Evolutionary conservation across 1,140 invertebrate genomes (phyloP), one percentile per base, ranked within the genome.

Genomic region (Vanessa tameamea): DNA sequence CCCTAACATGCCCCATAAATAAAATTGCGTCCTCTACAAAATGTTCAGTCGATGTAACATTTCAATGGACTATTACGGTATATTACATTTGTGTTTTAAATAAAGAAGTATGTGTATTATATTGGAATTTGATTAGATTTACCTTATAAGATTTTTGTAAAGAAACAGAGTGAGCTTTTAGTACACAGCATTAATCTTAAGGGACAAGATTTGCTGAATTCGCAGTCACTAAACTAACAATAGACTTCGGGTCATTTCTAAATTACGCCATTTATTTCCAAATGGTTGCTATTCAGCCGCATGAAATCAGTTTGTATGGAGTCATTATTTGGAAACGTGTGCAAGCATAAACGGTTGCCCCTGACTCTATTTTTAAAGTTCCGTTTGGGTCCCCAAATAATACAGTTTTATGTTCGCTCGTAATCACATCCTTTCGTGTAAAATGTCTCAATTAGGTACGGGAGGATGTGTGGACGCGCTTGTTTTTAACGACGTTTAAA

Each of bases 401-500:
- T 84, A 83, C 75, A 84, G 81, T 89, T 91, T 91, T 88, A 91
- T 87, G 89, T 85, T 83, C 85, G 82, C 72, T 82, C 85, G 87
- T 89, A 89, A 91, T 89, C 89, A 89, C 87, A 89, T 91, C 87
- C 87, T 89, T 87, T 90, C 77, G 78, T 86, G 85, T 88, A 82
- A 88, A 89, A 91, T 84, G 87, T 90, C 87, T 91, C 89, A 91
- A 91, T 91, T 91, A 91, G 83, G 82, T 85, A 88, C 83, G 88
- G 88, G 76, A 86, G 84, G 82, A 88, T 89, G 87, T 86, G 82
- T 84, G 79, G 84, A 88, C 86, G 85, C 81, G 83, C 74, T 82
- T 81, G 75, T 69, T 71, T 80, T 88, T 90, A 86, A 91, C 85
- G 80, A 82, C 82, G 84, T 87, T 82, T 75, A 77, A 85, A 87